These are phyloP conservation scores for Neolamprologus caudopunctatus DNA, from an alignment of 2,113 vertebrate species.

Conservation along the genomic window DNA sequence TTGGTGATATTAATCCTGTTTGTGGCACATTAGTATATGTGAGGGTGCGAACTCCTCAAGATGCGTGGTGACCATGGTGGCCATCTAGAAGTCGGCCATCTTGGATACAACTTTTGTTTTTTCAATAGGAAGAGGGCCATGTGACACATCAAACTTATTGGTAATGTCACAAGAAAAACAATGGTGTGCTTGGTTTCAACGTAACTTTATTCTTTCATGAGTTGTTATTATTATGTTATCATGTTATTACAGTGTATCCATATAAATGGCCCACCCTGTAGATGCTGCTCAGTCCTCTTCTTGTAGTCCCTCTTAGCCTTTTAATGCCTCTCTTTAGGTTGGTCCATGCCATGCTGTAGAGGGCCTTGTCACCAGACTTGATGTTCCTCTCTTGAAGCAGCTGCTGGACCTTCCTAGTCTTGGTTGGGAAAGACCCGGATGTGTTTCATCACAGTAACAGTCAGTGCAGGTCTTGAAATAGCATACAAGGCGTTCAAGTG, in stretches of 20 bases:
- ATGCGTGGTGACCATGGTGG: too few species aligned
- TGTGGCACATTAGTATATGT: too few species aligned
- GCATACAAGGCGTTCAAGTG: fast-evolving
- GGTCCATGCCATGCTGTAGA: neutral
- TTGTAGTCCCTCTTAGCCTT: neutral
- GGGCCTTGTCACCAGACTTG: neutral
- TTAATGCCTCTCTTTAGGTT: neutral
- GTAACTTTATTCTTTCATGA: too few species aligned
- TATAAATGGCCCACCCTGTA: neutral
- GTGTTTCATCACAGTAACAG: neutral
- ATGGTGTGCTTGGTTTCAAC: too few species aligned
- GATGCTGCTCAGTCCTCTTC: fast-evolving
- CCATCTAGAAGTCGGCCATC: too few species aligned
- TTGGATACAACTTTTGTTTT: too few species aligned
- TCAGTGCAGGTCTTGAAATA: neutral
- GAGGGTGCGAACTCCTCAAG: fast-evolving
- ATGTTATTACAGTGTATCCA: too few species aligned
- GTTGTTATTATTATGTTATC: too few species aligned
- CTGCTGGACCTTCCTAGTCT: neutral
- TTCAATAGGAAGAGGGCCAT: too few species aligned
- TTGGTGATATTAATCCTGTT: too few species aligned
- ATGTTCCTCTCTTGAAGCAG: neutral
- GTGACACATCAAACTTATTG: too few species aligned
- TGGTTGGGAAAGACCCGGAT: neutral
- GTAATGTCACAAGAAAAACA: too few species aligned